Evolutionary conservation across 2,888 invertebrate genomes (phyloP), one percentile per base, ranked within the genome.

Genomic region (Phortica okadai): DNA sequence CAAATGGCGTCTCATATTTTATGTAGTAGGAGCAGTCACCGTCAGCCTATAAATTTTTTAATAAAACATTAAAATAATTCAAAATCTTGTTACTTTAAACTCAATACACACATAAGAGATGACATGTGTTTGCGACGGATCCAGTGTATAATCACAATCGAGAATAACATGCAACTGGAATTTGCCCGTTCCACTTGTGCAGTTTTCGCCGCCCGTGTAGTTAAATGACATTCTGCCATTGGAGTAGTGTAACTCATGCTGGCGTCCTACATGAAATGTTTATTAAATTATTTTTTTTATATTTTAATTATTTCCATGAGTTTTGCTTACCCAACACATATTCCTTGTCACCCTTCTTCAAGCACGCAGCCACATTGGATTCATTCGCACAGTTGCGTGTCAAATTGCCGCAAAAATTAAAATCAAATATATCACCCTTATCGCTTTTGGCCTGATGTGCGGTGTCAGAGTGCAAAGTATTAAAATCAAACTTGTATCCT

Each of bases 61-160:
- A 33, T 33, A 33, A 33, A 33, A 33, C 4, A 5, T 33, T 33
- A 4, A 33, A 5, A 33, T 2, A 5, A 33, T 33, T 33, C 4
- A 33, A 33, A 33, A 33, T 33, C 33, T 10, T 56, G 10, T 62
- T 21, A 25, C 6, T 62, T 25, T 21, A 25, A 50, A 8, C 8
- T 50, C 6, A 76, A 73, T 45, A 82, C 89, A 83, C 83, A 91
- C 91, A 82, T 90, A 89, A 41, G 83, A 62, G 33, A 84, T 87
- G n/a, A 91, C 79, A 44, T 82, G 82, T 1, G 90, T 77, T 45
- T 88, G 90, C 70, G 80, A 78, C 67, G 74, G 78, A 83, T 90
- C 90, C 72, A 88, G 42, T 0, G 90, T 90, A 78, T 92, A 92
- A 79, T 92, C 92, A 79, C 92, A 92, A 42, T 82, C 84, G 10